These are phyloP conservation scores for Puffinus mauretanicus DNA, from an alignment of 2,113 vertebrate genomes.

Conservation along the genomic window DNA sequence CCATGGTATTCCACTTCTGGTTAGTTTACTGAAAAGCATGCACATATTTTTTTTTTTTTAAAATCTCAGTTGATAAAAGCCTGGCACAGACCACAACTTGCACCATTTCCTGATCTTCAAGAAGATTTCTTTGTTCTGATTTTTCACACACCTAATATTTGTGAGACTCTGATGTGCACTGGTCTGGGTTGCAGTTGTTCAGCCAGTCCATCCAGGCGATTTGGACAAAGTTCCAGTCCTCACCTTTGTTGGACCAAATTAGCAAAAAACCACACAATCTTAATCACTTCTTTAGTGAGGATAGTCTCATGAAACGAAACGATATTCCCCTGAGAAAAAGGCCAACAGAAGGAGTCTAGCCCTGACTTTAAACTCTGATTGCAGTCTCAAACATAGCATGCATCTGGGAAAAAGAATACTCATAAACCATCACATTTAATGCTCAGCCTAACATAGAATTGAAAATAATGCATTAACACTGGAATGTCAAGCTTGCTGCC, in stretches of 20 bases:
- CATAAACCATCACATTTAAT: background rate
- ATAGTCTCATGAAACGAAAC: background rate
- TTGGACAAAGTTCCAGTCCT: background rate
- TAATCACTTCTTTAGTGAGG: background rate
- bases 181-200: background rate
- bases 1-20: background rate
- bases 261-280: background rate
- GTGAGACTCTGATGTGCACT: background rate
- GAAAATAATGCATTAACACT: background rate
- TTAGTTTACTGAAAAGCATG: background rate
- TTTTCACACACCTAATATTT: background rate
- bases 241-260: no score
- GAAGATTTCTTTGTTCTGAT: background rate
- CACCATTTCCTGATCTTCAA: background rate
- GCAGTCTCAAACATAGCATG: background rate
- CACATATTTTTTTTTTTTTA: no score
- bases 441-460: background rate
- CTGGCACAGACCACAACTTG: background rate
- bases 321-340: background rate
- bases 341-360: background rate
- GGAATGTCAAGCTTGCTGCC: background rate
- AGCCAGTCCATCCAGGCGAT: background rate
- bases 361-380: background rate
- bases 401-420: background rate
- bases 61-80: background rate